Evolutionary conservation across 2,113 vertebrate species (phyloP).

Genomic region (Amia ocellicauda): DNA sequence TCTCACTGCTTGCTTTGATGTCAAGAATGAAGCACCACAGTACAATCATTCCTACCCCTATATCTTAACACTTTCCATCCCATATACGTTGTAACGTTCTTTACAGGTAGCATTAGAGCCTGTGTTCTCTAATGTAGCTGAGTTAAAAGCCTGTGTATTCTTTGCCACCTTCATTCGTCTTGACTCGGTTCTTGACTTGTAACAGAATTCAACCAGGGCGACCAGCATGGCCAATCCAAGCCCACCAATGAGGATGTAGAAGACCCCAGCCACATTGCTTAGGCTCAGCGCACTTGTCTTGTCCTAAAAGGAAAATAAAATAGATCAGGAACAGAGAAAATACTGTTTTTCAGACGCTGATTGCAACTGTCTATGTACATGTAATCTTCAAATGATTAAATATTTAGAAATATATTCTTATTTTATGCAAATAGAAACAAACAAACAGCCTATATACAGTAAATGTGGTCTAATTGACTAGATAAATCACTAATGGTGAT

Average conservation of each 20-base stretch:
- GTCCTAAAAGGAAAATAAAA: slow-evolving; percentile 73
- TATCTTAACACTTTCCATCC: slow-evolving; percentile 72
- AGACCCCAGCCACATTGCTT: slow-evolving; percentile 97
- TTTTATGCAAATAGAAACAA: slow-evolving; percentile 8
- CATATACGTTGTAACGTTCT: slow-evolving; percentile 69
- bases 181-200: slow-evolving; percentile 98
- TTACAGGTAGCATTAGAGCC: slow-evolving; percentile 69
- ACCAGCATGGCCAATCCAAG: slow-evolving; percentile 98
- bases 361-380: too few relatives aligned
- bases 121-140: slow-evolving; percentile 69
- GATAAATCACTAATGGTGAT: too few relatives aligned
- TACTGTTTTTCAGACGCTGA: too few relatives aligned
- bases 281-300: slow-evolving; percentile 98
- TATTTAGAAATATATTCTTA: too few relatives aligned
- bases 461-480: too few relatives aligned
- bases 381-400: too few relatives aligned
- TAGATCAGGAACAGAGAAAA: slow-evolving; percentile 10
- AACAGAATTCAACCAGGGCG: slow-evolving; percentile 99
- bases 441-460: neutral
- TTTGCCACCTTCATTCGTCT: slow-evolving; percentile 96
- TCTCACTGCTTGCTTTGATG: neutral
- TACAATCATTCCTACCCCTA: slow-evolving; percentile 51
- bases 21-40: slow-evolving; percentile 8
- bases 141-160: slow-evolving; percentile 76
- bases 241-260: slow-evolving; percentile 99